Percentiles rank a stretch among this genome's conserved stretches.
These are phyloP conservation scores for Ochropacha duplaris DNA, from an alignment of 2,888 invertebrate genomes.

Conservation along the genomic window DNA sequence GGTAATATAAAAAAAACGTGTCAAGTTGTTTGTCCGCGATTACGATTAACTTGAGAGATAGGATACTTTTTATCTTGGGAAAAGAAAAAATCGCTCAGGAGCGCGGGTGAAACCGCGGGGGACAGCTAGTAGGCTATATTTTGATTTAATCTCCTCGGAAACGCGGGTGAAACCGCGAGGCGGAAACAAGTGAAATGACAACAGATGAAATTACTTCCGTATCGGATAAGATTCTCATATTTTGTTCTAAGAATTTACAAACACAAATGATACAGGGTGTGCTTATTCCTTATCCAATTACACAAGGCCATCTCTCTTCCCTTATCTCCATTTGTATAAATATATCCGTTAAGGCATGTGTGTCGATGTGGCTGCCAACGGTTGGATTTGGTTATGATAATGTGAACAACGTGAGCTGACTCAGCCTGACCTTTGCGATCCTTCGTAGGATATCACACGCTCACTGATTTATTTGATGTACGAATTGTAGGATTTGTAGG, in stretches of 20 bases:
- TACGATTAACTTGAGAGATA: no score
- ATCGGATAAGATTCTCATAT: no score
- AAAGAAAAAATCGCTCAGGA: no score
- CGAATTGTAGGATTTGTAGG: slow-evolving; percentile 1
- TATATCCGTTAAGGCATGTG: not conserved
- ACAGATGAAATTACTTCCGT: no score
- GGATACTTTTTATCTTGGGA: no score
- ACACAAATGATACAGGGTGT: not conserved
- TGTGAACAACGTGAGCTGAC: slow-evolving; percentile 18
- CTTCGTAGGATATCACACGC: not conserved
- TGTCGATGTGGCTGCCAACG: slow-evolving; percentile 1
- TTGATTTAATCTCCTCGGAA: no score
- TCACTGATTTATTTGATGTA: slow-evolving; percentile 1
- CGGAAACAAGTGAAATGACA: no score
- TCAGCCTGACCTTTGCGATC: slow-evolving; percentile 13
- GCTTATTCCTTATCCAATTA: not conserved
- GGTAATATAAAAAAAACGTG: no score
- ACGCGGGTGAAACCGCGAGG: no score
- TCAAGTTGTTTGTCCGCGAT: no score
- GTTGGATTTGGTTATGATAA: slow-evolving; percentile 24
- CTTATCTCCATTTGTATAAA: not conserved
- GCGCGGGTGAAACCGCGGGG: no score
- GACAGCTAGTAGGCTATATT: no score
- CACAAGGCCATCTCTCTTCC: not conserved
- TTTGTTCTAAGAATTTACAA: not conserved